Evolutionary conservation across 2,113 vertebrate species (phyloP), one percentile per base, ranked within the genome.

Genomic region (Vicugna pacos): DNA sequence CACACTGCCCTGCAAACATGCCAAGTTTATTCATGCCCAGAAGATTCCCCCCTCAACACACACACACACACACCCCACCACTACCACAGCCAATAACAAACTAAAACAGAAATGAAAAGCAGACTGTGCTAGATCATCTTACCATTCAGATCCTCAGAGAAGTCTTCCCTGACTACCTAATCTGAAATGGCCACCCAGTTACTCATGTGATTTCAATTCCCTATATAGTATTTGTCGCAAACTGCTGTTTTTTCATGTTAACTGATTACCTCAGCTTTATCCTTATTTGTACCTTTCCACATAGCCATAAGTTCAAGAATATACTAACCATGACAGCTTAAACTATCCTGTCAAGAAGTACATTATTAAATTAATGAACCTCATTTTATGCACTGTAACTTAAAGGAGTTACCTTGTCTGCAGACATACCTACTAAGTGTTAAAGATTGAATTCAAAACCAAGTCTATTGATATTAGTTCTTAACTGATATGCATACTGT

Each of bases 191-290:
- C 32, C 46, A 67, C 22, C 19, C 3, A 67, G 20, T 64, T 60
- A 52, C 28, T 77, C 38, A 56, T 7, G 13, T 32, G 80, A 65
- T 38, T 69, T 86, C 11, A 87, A 76, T 76, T 50, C 35, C 48
- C 50, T 67, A 35, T 60, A 69, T 9, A 60, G 26, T 62, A 50
- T 64, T 60, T 65, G 7, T 65, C 46, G 56, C 14, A 16, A 46
- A 30, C 15, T 62, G n/a, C n/a, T 16, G 32, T 54, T 56, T 60
- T 52, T 50, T 58, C 80, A 65, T n/a, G 42, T 92, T 79, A 52
- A 46, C 32, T 80, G 50, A 88, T 64, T 88, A 54, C 24, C 38
- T 91, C 62, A 77, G 67, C 26, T 88, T 94, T 60, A 95, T 80
- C 48, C 13, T 58, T 85, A 65, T 46, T 65, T 95, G 52, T 2